Conservation (phyloP, 2,888 invertebrate species). For the Sthenelais limicola region DNA sequence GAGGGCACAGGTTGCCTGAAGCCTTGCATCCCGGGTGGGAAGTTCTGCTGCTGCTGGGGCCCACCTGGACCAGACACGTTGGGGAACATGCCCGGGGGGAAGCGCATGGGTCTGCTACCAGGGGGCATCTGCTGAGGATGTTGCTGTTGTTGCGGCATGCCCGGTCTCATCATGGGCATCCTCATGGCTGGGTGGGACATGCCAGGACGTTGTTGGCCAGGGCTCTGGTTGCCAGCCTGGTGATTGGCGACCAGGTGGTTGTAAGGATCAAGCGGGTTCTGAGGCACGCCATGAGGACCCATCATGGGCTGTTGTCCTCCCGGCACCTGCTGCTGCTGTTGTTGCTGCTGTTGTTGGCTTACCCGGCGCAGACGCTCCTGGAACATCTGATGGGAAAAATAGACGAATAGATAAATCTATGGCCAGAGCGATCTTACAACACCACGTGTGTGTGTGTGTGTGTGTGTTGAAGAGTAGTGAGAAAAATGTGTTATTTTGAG, state of each 20-base stretch:
- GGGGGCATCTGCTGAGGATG: background rate
- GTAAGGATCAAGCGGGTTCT: constrained; percentile 32
- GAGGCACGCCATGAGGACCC: constrained; percentile 23
- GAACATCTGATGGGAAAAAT: constrained; percentile 53
- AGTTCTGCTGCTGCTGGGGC: constrained; percentile 7
- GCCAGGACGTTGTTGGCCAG: constrained; percentile 14
- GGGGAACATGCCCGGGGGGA: background rate
- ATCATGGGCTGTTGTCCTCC: constrained; percentile 14
- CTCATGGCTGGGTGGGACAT: constrained; percentile 18
- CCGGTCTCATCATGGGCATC: background rate
- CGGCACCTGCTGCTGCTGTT: constrained; percentile 42
- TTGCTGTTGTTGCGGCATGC: constrained; percentile 17
- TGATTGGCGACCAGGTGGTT: constrained; percentile 19
- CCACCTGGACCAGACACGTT: constrained; percentile 8
- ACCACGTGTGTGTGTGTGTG: too few relatives aligned
- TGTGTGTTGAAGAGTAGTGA: too few relatives aligned
- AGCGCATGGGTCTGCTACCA: background rate
- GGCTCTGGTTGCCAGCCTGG: background rate
- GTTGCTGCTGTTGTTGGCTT: constrained; percentile 45
- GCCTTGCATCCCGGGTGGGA: background rate
- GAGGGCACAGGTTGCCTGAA: background rate
- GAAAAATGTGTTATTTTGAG: too few relatives aligned
- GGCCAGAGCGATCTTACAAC: too few relatives aligned
- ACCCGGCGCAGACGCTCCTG: constrained; percentile 67
- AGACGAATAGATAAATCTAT: too few relatives aligned